Evolutionary conservation across 2,888 invertebrate species (phyloP).

Genomic region (Nasonovia ribisnigri): DNA sequence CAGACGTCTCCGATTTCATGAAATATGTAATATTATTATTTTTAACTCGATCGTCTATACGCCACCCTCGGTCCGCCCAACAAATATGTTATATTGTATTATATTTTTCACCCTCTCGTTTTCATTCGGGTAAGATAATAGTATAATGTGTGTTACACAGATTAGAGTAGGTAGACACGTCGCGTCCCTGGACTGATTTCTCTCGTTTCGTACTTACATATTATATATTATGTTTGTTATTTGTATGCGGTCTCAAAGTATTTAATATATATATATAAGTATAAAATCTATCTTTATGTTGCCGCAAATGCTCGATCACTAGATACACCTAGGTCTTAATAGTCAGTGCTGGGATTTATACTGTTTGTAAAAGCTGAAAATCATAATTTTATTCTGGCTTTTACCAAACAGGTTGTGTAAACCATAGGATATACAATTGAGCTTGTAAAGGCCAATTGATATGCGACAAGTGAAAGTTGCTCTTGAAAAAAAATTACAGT

Average conservation of each 20-base stretch:
- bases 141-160: not conserved
- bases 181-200: not conserved
- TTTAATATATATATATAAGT: not conserved
- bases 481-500: too few relatives aligned
- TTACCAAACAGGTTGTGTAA: too few relatives aligned
- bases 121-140: not conserved
- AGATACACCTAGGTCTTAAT: too few relatives aligned
- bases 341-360: too few relatives aligned
- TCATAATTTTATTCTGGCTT: too few relatives aligned
- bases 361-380: too few relatives aligned
- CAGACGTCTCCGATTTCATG: conserved; percentile 29
- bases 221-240: not conserved
- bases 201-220: not conserved
- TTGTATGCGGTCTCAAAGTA: not conserved
- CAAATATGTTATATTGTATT: not conserved
- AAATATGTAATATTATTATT: conserved; percentile 7
- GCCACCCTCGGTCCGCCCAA: not conserved
- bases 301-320: too few relatives aligned
- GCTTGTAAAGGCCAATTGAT: too few relatives aligned
- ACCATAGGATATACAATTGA: too few relatives aligned
- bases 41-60: not conserved
- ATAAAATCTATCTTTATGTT: too few relatives aligned
- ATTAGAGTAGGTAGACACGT: conserved; percentile 7
- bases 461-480: too few relatives aligned
- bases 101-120: not conserved